A percentile compares a stretch with the other conserved stretches of the same genome.
These are phyloP conservation scores for Hiodon alosoides DNA, from an alignment of 2,113 vertebrate species.

Conservation along the genomic window DNA sequence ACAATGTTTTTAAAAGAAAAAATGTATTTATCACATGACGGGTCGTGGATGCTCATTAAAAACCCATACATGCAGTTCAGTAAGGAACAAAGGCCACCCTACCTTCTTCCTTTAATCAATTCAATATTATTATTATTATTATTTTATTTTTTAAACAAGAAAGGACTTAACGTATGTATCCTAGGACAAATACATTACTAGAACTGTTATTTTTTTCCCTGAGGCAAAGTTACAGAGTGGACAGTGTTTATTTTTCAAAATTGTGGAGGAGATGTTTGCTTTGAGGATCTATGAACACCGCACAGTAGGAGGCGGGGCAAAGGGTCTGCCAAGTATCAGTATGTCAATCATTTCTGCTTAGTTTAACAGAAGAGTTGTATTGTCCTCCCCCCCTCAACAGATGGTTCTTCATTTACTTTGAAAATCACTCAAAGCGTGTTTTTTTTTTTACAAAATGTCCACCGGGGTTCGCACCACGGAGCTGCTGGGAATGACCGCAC, in stretches of 20 bases:
- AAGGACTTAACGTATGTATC: neutral
- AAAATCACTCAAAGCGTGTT: constrained; percentile 16
- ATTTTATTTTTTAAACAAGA: neutral
- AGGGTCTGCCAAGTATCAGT: constrained; percentile 28
- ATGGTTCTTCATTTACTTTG: constrained; percentile 27
- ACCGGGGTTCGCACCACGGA: neutral
- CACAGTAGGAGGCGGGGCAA: neutral
- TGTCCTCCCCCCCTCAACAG: constrained; percentile 35
- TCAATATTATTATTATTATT: too few relatives aligned
- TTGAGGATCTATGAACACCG: constrained; percentile 10
- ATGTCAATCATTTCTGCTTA: constrained; percentile 47
- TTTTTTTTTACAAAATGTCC: neutral
- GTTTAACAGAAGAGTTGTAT: constrained; percentile 45
- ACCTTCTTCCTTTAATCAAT: neutral
- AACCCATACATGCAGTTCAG: neutral
- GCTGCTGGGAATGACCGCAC: neutral
- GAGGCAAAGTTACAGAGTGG: constrained; percentile 9
- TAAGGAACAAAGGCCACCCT: neutral
- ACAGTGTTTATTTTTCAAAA: constrained; percentile 12
- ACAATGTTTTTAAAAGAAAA: too few relatives aligned
- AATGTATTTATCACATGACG: too few relatives aligned
- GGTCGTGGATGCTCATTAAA: too few relatives aligned
- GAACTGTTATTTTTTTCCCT: neutral
- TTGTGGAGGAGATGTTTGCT: constrained; percentile 22
- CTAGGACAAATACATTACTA: neutral